Conservation (phyloP, 2,797 vertebrate genomes). For the Sparidentex hasta region DNA sequence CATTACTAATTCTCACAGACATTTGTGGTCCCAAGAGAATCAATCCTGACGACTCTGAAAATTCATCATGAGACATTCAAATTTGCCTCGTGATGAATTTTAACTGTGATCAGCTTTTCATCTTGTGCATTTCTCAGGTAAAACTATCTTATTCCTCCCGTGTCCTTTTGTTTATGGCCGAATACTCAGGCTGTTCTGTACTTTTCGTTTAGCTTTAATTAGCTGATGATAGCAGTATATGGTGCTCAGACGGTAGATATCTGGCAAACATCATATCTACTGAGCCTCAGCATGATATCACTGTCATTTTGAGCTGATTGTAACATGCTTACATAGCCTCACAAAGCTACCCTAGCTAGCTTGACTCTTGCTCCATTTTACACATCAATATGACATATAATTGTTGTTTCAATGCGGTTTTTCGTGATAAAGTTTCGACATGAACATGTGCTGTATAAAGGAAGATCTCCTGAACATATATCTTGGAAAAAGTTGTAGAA, state of each 20-base stretch:
- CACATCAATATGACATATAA: background rate
- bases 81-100: background rate
- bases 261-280: background rate
- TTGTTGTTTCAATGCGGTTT: background rate
- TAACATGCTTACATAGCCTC: background rate
- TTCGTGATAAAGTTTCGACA: background rate
- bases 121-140: background rate
- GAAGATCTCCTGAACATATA: background rate
- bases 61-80: background rate
- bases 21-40: no score
- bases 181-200: background rate
- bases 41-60: no score
- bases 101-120: background rate
- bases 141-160: background rate
- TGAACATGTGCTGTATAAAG: background rate
- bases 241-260: no score
- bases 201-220: background rate
- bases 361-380: background rate
- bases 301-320: background rate
- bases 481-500: background rate
- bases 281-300: background rate
- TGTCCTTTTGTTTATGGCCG: no score
- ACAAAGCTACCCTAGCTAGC: background rate
- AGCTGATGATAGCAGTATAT: background rate
- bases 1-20: no score